A percentile compares a stretch with the other conserved stretches of the same genome.
Evolutionary conservation across 2,113 vertebrate species (phyloP).

Genomic region (Leptobrachium leishanense): DNA sequence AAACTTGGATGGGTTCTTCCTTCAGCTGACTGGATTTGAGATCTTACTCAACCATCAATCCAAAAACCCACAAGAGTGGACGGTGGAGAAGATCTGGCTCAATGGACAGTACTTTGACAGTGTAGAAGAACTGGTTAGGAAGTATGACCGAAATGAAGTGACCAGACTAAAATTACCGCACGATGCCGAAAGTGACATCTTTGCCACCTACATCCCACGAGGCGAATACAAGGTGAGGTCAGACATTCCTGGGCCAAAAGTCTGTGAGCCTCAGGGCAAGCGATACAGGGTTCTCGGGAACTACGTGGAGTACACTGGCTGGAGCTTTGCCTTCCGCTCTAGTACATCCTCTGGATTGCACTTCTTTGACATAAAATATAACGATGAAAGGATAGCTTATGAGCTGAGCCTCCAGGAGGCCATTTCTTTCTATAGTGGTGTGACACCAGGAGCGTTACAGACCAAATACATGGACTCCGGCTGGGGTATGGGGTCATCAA

Average conservation of each 20-base stretch:
- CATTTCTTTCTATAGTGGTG: conserved; percentile 80
- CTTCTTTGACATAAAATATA: conserved; percentile 81
- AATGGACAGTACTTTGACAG: conserved; percentile 77
- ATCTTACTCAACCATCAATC: conserved; percentile 79
- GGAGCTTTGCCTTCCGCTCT: conserved; percentile 83
- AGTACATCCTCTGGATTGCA: conserved; percentile 82
- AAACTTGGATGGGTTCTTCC: conserved; percentile 78
- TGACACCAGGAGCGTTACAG: conserved; percentile 84
- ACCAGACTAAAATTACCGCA: conserved; percentile 57
- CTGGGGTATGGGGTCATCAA: conserved; percentile 81
- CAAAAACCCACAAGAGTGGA: conserved; percentile 71
- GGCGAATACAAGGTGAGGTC: conserved; percentile 66
- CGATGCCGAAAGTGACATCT: conserved; percentile 52
- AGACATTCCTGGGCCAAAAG: conserved; percentile 65
- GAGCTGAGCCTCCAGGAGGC: conserved; percentile 90
- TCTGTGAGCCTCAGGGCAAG: conserved; percentile 75
- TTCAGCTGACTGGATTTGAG: conserved; percentile 87
- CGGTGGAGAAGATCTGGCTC: conserved; percentile 80
- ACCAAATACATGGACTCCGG: conserved; percentile 85
- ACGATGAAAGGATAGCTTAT: conserved; percentile 80
- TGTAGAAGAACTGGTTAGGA: conserved; percentile 69
- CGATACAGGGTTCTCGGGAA: conserved; percentile 74
- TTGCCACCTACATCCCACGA: conserved; percentile 76
- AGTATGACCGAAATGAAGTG: conserved; percentile 66
- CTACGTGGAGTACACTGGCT: conserved; percentile 78